A percentile compares a stretch with the other conserved stretches of the same genome.
phyloP scores from a whole-genome alignment of 2,113 vertebrate genomes.

The Ameiurus melas region DNA sequence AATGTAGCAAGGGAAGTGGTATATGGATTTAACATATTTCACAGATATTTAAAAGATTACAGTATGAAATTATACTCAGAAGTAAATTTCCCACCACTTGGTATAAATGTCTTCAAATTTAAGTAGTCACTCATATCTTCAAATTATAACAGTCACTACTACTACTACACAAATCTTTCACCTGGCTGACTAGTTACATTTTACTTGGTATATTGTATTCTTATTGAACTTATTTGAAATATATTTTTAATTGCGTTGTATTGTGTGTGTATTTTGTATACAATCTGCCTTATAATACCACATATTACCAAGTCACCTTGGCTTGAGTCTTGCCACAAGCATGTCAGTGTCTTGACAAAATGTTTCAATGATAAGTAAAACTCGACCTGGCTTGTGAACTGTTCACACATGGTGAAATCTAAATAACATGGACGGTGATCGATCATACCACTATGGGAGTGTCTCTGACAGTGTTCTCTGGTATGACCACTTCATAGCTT shows the following conservation, averaged over 20 bases:
- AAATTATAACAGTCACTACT: neutral
- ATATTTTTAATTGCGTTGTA: neutral
- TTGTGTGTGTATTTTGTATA: neutral
- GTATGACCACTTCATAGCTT: constrained; percentile 78
- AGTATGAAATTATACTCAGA: no score
- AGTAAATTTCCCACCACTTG: no score
- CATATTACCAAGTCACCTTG: neutral
- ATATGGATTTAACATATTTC: neutral
- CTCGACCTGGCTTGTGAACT: neutral
- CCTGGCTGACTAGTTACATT: neutral
- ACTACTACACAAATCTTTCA: neutral
- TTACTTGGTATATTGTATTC: neutral
- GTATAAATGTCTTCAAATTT: neutral
- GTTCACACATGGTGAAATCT: neutral
- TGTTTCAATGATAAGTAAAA: neutral
- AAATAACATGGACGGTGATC: neutral
- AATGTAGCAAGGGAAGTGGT: neutral
- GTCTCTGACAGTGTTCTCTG: constrained; percentile 79
- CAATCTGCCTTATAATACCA: neutral
- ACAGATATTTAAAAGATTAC: neutral
- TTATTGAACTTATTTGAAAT: neutral
- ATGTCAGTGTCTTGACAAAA: neutral
- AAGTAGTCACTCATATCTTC: neutral
- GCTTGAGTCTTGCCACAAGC: neutral
- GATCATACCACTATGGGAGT: constrained; percentile 71